A percentile compares a stretch with the other conserved stretches of the same genome.
phyloP scores from a whole-genome alignment of 1,140 invertebrate genomes.

The Neoseiulus cucumeris region DNA sequence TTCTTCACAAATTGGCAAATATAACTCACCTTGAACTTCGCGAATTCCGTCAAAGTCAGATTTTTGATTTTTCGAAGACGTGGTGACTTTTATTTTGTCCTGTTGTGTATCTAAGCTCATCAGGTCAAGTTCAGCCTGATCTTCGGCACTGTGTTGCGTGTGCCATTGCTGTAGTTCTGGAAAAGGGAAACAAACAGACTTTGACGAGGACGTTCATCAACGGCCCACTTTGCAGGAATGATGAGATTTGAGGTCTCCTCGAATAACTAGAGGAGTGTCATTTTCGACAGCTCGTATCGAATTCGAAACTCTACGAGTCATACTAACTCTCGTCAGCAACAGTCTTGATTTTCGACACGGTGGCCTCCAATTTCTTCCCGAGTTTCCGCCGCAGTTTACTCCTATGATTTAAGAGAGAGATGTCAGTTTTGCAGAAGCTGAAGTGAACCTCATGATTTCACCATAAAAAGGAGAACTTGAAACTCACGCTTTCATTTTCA shows the following conservation, averaged over 20 bases:
- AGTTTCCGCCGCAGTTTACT: constrained; percentile 59
- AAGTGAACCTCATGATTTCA: neutral
- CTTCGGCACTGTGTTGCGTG: neutral
- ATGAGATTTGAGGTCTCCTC: no score
- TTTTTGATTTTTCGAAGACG: constrained; percentile 7
- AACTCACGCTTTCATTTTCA: constrained; percentile 26
- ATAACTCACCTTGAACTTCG: neutral
- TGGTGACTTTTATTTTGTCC: neutral
- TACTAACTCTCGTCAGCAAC: constrained; percentile 49
- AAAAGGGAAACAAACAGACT: constrained; percentile 13
- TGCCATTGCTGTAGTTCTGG: constrained; percentile 22
- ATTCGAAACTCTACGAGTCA: no score
- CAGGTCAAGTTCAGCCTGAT: neutral
- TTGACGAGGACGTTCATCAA: neutral
- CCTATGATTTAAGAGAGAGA: constrained; percentile 20
- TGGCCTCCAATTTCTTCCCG: constrained; percentile 62
- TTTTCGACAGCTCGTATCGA: no score
- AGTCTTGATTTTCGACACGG: constrained; percentile 69
- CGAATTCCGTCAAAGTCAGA: constrained; percentile 9
- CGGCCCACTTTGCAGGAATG: no score
- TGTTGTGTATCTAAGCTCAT: neutral
- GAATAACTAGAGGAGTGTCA: no score
- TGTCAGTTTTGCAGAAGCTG: no score
- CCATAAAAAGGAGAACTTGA: neutral
- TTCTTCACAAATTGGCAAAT: no score